These are phyloP conservation scores for Coturnix japonica DNA, from an alignment of 2,113 vertebrate species.

Conservation along the genomic window DNA sequence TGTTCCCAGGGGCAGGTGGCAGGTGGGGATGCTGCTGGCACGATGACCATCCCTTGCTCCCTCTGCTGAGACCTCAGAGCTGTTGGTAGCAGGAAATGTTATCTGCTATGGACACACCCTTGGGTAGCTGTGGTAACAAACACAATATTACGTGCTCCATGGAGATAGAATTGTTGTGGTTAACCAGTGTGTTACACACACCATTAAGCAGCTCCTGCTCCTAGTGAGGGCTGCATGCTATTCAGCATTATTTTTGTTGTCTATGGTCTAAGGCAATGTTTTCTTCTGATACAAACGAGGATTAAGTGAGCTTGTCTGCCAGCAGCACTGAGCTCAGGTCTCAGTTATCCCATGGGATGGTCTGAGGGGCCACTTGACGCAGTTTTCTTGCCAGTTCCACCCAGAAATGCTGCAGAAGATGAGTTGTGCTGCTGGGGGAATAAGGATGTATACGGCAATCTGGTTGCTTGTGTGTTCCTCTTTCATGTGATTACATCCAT, in stretches of 20 bases:
- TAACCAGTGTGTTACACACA: rapidly evolving
- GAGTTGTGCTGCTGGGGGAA: not conserved
- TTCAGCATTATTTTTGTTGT: not conserved
- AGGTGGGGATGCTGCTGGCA: not conserved
- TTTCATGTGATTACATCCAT: not conserved
- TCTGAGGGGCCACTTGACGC: not conserved
- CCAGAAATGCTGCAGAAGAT: not conserved
- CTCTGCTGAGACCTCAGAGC: not conserved
- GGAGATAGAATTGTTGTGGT: conserved; percentile 10
- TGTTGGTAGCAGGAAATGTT: not conserved
- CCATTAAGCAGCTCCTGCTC: not conserved
- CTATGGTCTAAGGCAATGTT: not conserved
- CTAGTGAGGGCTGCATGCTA: not conserved
- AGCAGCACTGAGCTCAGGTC: not conserved
- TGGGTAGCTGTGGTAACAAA: not conserved
- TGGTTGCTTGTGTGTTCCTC: not conserved
- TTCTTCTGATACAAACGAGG: not conserved
- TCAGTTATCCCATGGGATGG: not conserved
- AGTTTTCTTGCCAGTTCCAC: not conserved
- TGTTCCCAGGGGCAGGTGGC: rapidly evolving
- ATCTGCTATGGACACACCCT: not conserved
- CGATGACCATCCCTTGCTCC: rapidly evolving
- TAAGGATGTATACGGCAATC: not conserved
- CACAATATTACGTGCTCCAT: not conserved
- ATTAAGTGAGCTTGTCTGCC: not conserved